phyloP scores from a whole-genome alignment of 2,113 vertebrate species.

The Telmatochromis sp. region DNA sequence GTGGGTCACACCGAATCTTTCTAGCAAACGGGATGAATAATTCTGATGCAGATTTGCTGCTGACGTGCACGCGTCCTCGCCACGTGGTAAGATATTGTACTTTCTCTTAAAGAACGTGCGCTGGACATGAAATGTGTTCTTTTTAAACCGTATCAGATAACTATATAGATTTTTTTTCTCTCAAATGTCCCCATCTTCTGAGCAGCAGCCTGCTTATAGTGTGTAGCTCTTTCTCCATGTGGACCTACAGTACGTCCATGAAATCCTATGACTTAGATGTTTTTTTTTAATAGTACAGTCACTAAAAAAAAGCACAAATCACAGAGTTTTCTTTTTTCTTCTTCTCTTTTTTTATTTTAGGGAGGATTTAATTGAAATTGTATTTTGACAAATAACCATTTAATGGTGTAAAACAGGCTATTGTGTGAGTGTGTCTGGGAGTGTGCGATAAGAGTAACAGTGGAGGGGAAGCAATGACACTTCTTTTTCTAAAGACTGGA shows the following conservation, averaged over 20 bases:
- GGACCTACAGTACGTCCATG: background rate
- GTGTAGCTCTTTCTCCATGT: background rate
- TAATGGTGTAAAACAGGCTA: slow-evolving; percentile 73
- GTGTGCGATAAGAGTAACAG: slow-evolving; percentile 70
- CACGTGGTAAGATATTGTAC: background rate
- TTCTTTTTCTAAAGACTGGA: slow-evolving; percentile 58
- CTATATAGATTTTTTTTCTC: background rate
- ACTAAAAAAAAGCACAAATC: background rate
- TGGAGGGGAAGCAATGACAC: slow-evolving; percentile 67
- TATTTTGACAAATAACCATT: slow-evolving; percentile 78
- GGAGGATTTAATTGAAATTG: slow-evolving; percentile 73
- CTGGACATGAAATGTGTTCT: background rate
- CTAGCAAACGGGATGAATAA: background rate
- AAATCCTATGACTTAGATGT: background rate
- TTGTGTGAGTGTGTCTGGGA: slow-evolving; percentile 71
- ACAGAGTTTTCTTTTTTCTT: background rate
- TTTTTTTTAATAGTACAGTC: background rate
- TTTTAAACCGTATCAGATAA: background rate
- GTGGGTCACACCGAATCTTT: background rate
- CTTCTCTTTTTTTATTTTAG: slow-evolving; percentile 21
- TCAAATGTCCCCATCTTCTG: background rate
- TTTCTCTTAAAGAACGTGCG: background rate
- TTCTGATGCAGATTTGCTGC: background rate
- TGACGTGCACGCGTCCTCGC: background rate
- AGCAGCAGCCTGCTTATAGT: background rate